Base-by-base conservation (phyloP, 2,113 vertebrate species). In the Peromyscus leucopus region DNA sequence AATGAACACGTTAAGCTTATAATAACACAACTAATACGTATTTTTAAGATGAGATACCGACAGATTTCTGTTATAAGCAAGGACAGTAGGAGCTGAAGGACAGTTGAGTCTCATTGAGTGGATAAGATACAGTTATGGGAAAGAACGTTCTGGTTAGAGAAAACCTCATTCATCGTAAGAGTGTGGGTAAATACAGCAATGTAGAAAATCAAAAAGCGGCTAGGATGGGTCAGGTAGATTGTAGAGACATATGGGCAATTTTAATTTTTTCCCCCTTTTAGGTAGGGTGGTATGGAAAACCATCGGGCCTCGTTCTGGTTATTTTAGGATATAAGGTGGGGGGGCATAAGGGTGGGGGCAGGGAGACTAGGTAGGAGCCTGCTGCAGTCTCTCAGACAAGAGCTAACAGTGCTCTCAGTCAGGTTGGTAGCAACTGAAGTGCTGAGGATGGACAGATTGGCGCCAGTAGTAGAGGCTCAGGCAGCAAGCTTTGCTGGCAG, bases 11-110 rank as follows among this genome's bases (percentile, higher is more conserved):
- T 16, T 85, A 84, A 76, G 94, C 76, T 92, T 96, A 78, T 55
- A 96, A 78, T 55, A 96, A 84, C 72, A 72, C 22, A 92, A 91
- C 61, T 55, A 95, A 59, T 76, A 63, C 21, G 9, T 63, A 61
- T 71, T 95, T 88, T 26, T 7, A 75, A 84, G 26, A 72, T 84
- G 42, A 78, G 36, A 57, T 36, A 33, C 91, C 71, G 61, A 93
- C 48, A 89, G 78, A 46, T 89, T 94, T 15, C 9, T 74, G 0
- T 84, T 84, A 48, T 0, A 89, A 97, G 17, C 33, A 74, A 89
- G n/a, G 78, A 36, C 2, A 39, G 1, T 39, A 85, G 51, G 42
- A 46, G 8, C 86, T 75, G 51, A 61, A 89, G 61, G 39, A 76
- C 36, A 89, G 1, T 13, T 89, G 24, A 65, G 31, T 89, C 46